phyloP scores from a whole-genome alignment of 2,888 invertebrate species.

The Orthonychiurus folsomi region DNA sequence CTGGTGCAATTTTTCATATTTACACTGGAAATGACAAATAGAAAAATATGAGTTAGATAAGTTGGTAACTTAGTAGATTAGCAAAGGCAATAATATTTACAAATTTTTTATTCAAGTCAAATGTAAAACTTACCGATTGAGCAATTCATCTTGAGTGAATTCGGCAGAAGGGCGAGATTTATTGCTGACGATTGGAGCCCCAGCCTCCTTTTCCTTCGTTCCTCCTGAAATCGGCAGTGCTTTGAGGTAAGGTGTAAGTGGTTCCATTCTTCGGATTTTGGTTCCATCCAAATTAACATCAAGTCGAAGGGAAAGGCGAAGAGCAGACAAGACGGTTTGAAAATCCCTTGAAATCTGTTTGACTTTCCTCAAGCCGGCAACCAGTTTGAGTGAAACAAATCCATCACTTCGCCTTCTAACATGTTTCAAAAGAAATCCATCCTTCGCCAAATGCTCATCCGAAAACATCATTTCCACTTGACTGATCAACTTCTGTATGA shows the following conservation, averaged over 20 bases:
- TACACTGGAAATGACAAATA: neutral
- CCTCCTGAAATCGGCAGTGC: conserved; percentile 52
- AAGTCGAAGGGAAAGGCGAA: conserved; percentile 63
- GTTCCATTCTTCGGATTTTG: conserved; percentile 73
- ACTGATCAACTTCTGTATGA: conserved; percentile 66
- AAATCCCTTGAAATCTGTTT: conserved; percentile 90
- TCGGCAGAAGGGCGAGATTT: conserved; percentile 7
- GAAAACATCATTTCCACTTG: conserved; percentile 95
- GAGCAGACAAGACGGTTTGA: conserved; percentile 79
- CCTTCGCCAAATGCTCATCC: conserved; percentile 87
- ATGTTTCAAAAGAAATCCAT: conserved; percentile 89
- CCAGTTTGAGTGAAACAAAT: conserved; percentile 85
- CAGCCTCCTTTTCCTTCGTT: conserved; percentile 30
- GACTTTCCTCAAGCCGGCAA: conserved; percentile 89
- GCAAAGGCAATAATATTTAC: no score
- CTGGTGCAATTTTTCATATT: neutral
- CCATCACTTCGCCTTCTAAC: conserved; percentile 91
- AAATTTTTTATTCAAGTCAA: no score
- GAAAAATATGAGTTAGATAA: neutral
- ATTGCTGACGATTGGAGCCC: conserved; percentile 18
- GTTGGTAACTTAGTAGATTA: no score
- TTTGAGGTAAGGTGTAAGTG: conserved; percentile 82
- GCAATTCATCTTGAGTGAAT: conserved; percentile 7
- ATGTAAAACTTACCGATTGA: neutral
- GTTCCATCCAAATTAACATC: conserved; percentile 86